Conservation (phyloP, 2,888 invertebrate genomes). For the Xestia c-nigrum region DNA sequence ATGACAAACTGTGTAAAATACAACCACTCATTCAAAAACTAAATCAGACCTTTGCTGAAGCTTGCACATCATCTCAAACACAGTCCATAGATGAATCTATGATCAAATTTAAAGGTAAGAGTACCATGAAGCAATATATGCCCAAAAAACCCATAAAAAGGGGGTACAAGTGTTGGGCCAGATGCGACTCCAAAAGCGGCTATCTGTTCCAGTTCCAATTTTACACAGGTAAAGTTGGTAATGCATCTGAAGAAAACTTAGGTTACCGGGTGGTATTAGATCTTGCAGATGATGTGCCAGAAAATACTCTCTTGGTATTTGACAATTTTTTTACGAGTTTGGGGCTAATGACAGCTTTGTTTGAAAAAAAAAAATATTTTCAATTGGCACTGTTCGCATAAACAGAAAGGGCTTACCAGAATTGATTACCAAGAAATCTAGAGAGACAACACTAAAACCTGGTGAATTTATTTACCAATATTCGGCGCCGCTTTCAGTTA, state of each 20-base stretch:
- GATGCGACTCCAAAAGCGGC: background rate
- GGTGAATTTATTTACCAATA: conserved; percentile 29
- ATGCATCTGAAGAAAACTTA: background rate
- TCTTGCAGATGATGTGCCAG: conserved; percentile 35
- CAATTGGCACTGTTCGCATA: conserved; percentile 26
- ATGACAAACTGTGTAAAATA: too few species aligned
- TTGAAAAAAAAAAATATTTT: conserved; percentile 18
- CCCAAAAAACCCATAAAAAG: too few species aligned
- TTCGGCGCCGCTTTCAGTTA: too few species aligned
- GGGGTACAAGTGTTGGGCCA: conserved; percentile 7
- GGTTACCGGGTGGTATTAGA: conserved; percentile 4
- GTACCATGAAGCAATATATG: too few species aligned
- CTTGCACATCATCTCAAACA: too few species aligned
- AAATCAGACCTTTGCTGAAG: too few species aligned
- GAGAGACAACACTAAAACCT: conserved; percentile 24
- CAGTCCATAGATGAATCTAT: too few species aligned
- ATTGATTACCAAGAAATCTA: conserved; percentile 20
- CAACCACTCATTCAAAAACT: too few species aligned
- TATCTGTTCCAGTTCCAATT: background rate
- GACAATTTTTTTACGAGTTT: conserved; percentile 26
- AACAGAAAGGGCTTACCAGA: conserved; percentile 30
- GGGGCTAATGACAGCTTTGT: conserved; percentile 23
- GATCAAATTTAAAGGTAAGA: too few species aligned
- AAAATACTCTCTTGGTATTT: conserved; percentile 39
- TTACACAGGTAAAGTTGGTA: background rate